These are phyloP conservation scores for Carcharodon carcharias DNA, from an alignment of 2,797 vertebrate genomes.

Conservation along the genomic window DNA sequence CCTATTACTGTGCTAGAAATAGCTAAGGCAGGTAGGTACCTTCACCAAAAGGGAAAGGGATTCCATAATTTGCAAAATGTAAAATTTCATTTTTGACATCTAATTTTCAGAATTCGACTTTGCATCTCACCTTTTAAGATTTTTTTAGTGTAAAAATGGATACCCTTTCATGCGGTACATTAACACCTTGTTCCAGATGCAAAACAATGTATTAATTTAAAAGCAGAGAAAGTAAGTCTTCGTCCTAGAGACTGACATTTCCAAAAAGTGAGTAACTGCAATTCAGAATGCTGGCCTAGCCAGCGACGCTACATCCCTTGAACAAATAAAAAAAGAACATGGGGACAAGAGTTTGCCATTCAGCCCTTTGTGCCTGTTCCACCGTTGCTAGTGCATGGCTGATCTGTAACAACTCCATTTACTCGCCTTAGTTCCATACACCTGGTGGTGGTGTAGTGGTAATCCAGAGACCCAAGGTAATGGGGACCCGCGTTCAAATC, in stretches of 20 bases:
- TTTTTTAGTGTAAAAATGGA: neutral
- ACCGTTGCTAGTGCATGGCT: neutral
- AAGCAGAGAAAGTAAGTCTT: neutral
- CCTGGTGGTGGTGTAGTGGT: too few species aligned
- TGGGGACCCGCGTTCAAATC: too few species aligned
- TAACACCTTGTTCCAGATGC: neutral
- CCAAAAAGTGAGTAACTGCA: neutral
- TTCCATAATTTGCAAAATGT: neutral
- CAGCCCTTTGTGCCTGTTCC: neutral
- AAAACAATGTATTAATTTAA: neutral
- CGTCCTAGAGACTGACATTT: neutral
- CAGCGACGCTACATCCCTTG: too few species aligned
- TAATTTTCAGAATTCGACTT: conserved; percentile 11
- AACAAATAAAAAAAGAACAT: neutral
- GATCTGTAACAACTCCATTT: neutral
- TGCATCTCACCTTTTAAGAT: neutral
- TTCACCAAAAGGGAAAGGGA: neutral
- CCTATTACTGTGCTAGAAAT: neutral
- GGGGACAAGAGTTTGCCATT: neutral
- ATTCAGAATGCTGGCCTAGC: neutral
- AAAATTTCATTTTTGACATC: neutral
- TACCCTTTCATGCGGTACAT: neutral
- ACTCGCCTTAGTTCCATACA: neutral
- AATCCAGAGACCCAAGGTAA: too few species aligned
- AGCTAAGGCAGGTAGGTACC: neutral